phyloP scores from a whole-genome alignment of 2,888 invertebrate species.

The Mechanitis mazaeus region DNA sequence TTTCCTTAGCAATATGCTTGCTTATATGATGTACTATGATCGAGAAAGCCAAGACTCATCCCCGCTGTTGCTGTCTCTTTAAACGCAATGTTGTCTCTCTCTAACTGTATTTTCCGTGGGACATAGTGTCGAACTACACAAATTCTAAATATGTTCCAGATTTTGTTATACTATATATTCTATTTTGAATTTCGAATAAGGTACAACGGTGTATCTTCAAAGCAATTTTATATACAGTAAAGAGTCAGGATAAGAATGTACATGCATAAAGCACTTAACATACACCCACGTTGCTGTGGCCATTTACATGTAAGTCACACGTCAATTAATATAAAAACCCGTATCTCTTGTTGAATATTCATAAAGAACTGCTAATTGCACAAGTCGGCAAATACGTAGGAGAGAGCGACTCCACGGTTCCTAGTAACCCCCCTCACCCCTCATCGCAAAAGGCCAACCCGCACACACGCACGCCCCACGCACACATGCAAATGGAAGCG shows the following conservation, averaged over 20 bases:
- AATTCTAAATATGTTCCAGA: constrained; percentile 15
- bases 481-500: constrained; percentile 50
- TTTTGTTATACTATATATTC: neutral
- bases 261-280: constrained; percentile 23
- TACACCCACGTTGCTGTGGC: constrained; percentile 22
- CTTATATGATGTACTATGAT: constrained; percentile 36
- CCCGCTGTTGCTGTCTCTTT: constrained; percentile 64
- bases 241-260: neutral
- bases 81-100: constrained; percentile 69
- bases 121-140: constrained; percentile 36
- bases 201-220: too few relatives aligned
- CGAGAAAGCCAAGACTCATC: constrained; percentile 52
- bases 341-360: constrained; percentile 70
- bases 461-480: constrained; percentile 38
- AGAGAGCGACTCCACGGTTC: constrained; percentile 65
- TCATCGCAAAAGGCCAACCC: constrained; percentile 67
- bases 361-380: constrained; percentile 76
- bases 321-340: constrained; percentile 70
- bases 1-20: constrained; percentile 18
- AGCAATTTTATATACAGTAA: too few relatives aligned
- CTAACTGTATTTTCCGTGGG: constrained; percentile 64
- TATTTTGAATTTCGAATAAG: neutral
- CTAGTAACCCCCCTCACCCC: constrained; percentile 46
- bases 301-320: constrained; percentile 52
- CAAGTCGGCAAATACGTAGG: constrained; percentile 70